Conservation (phyloP, 2,113 vertebrate genomes). For the Serinus canaria region DNA sequence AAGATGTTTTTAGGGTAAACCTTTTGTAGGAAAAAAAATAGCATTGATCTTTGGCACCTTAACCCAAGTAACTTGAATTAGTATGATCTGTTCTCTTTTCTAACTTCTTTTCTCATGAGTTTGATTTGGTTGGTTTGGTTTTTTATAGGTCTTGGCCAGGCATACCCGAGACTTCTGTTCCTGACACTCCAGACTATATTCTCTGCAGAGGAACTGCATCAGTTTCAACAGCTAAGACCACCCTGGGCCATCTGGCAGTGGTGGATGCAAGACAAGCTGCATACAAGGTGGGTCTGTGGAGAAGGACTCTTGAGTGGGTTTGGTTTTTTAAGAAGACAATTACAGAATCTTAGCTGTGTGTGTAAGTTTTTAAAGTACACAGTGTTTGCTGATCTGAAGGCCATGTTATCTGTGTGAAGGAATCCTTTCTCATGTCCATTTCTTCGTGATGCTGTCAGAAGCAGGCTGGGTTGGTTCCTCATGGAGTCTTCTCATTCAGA, state of each 20-base stretch:
- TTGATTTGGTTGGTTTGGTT: neutral
- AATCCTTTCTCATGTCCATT: neutral
- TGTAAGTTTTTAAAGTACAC: neutral
- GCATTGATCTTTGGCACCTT: neutral
- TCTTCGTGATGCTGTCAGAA: neutral
- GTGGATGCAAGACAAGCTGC: constrained; percentile 71
- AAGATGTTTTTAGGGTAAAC: neutral
- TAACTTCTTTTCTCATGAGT: neutral
- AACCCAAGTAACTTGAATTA: neutral
- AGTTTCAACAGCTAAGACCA: constrained; percentile 80
- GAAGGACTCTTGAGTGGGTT: neutral
- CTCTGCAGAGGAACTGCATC: constrained; percentile 68
- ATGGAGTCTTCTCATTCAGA: neutral
- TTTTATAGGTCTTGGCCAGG: constrained; percentile 81
- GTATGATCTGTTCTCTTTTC: neutral
- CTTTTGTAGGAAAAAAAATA: neutral
- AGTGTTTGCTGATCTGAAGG: neutral
- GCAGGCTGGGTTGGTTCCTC: neutral
- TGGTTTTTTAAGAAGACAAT: neutral
- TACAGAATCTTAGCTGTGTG: neutral
- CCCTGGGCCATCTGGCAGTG: constrained; percentile 70
- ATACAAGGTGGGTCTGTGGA: constrained; percentile 63
- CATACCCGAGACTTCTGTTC: constrained; percentile 59
- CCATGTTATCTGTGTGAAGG: fast-evolving
- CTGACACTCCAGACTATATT: constrained; percentile 22